Conservation (phyloP, 1,140 invertebrate species). For the Papilio glaucus region DNA sequence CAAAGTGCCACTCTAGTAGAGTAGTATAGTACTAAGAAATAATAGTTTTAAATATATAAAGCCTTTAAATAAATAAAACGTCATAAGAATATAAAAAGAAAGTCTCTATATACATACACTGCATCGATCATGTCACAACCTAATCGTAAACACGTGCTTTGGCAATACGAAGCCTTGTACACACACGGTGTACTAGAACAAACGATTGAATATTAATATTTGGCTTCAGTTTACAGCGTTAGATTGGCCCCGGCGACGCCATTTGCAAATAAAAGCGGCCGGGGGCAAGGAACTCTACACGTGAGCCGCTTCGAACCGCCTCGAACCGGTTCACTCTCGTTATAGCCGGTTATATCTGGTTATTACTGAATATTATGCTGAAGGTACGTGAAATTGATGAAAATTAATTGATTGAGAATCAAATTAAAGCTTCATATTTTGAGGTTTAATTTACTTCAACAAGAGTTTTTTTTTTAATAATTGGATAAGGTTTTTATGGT, state of each 20-base stretch:
- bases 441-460: not conserved
- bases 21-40: too few relatives aligned
- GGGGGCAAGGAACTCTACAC: slow-evolving; percentile 51
- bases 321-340: slow-evolving; percentile 1
- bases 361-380: slow-evolving; percentile 18
- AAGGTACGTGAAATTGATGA: slow-evolving; percentile 3
- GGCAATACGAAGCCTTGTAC: not conserved
- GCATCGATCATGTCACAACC: not conserved
- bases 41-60: too few relatives aligned
- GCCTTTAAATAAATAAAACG: too few relatives aligned
- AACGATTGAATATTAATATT: slow-evolving; percentile 46
- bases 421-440: not conserved
- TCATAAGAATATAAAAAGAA: not conserved
- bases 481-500: too few relatives aligned
- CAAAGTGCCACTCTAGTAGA: too few relatives aligned
- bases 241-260: slow-evolving; percentile 43
- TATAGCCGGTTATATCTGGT: slow-evolving; percentile 23
- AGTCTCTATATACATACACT: not conserved
- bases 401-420: slow-evolving; percentile 5
- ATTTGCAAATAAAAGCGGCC: slow-evolving; percentile 52
- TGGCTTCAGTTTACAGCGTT: slow-evolving; percentile 44
- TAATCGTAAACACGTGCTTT: slow-evolving; percentile 1
- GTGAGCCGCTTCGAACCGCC: slow-evolving; percentile 41
- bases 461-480: too few relatives aligned
- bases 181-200: slow-evolving; percentile 40